These are phyloP conservation scores for Branchipolynoe longqiensis DNA, from an alignment of 2,888 invertebrate genomes.

Conservation along the genomic window DNA sequence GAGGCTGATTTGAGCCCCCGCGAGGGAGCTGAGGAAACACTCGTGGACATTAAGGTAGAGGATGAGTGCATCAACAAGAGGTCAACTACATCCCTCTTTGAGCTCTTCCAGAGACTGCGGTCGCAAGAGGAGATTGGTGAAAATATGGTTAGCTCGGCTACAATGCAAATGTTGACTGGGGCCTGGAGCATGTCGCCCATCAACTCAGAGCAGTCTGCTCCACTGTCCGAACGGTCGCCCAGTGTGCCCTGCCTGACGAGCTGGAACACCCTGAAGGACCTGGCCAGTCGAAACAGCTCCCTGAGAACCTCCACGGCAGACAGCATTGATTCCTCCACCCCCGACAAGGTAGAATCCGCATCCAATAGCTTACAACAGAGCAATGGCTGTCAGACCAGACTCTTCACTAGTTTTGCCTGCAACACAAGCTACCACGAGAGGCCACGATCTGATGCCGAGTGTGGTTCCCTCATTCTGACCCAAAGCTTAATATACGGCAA, in stretches of 20 bases:
- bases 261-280: constrained; percentile 58
- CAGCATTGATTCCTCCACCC: constrained; percentile 54
- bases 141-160: constrained; percentile 61
- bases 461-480: constrained; percentile 52
- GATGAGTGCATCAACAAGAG: constrained; percentile 2
- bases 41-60: constrained; percentile 16
- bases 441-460: constrained; percentile 40
- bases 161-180: constrained; percentile 57
- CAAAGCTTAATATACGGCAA: constrained; percentile 46
- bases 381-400: constrained; percentile 25
- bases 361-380: constrained; percentile 17
- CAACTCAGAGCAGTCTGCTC: constrained; percentile 49
- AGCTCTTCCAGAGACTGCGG: constrained; percentile 62
- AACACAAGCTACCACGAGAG: constrained; percentile 34
- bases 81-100: constrained; percentile 60
- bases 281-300: constrained; percentile 9
- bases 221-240: constrained; percentile 23
- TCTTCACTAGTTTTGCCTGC: constrained; percentile 53
- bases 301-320: constrained; percentile 38
- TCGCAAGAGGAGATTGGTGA: constrained; percentile 49
- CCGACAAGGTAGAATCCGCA: constrained; percentile 17
- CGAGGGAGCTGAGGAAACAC: constrained; percentile 3
- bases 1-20: neutral
- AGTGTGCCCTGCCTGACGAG: constrained; percentile 41
- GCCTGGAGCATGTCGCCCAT: constrained; percentile 66